Base-by-base conservation (phyloP, 2,113 vertebrate species). In the Engystomops pustulosus region DNA sequence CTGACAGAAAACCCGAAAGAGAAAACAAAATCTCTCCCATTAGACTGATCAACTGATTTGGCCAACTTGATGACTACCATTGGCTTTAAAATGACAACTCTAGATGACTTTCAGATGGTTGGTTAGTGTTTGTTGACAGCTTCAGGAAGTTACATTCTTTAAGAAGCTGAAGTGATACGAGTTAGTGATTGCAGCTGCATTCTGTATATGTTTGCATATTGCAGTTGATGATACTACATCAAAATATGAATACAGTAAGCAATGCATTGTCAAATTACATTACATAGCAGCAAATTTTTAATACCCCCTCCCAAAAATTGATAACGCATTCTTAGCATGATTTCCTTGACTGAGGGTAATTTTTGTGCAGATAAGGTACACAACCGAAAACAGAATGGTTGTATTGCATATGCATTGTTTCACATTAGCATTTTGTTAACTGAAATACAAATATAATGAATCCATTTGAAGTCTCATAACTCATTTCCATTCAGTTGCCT, bases 401-500 rank as follows among this genome's bases (percentile, higher is more conserved):
- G 23, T 18, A 10, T 49, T 30, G 25, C 45, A 74, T 49, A 74
- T 74, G 27, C 23, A 74, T 49, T 41, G 68, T 44, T 36, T 74
- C 25, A 30, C 12, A 47, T 74, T 74, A 49, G 44, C 71, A 74
- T 74, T 74, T 30, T 49, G 25, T 6, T 49, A 51, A 23, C 6
- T 74, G 44, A 23, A 27, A 74, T 32, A 47, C 44, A 18, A 74
- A 74, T 49, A 49, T 8, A 49, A 49, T 74, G 71, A 74, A 74
- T 74, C 18, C 12, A 74, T 74, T 74, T 49, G 45, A 51, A 74
- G 44, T 7, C 44, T 49, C 71, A 49, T 51, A 74, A 51, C 44
- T 30, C 49, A 49, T 74, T 74, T 30, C 71, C 71, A 74, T 74
- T 44, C 71, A 74, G 71, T 32, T 27, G 32, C 44, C 71, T 51